Conservation (phyloP, 2,113 vertebrate genomes). For the Theristicus caerulescens region DNA sequence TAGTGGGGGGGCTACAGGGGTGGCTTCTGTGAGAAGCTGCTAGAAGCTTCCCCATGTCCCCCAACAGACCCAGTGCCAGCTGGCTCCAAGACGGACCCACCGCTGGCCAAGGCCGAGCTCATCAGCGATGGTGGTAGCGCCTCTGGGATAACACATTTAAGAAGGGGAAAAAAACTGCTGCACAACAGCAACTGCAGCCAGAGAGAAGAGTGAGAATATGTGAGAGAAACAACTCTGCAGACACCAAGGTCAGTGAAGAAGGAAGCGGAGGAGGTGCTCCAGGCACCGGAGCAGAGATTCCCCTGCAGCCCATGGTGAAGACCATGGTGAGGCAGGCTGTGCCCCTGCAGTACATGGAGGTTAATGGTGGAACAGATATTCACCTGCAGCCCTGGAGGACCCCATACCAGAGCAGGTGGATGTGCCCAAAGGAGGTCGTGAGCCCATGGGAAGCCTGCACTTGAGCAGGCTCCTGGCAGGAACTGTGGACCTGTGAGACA, state of each 20-base stretch:
- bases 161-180: no score
- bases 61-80: not conserved
- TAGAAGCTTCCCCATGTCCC: not conserved
- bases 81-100: accelerated
- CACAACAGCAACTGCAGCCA: not conserved
- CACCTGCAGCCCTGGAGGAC: not conserved
- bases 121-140: accelerated
- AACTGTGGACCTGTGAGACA: not conserved
- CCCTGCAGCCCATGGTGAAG: not conserved
- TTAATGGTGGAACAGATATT: accelerated
- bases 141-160: not conserved
- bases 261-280: not conserved
- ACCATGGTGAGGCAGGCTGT: not conserved
- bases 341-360: accelerated
- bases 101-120: accelerated
- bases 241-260: not conserved
- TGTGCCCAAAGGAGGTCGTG: not conserved
- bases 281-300: not conserved
- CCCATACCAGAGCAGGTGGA: accelerated
- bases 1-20: accelerated
- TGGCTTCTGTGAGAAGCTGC: not conserved
- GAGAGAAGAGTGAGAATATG: not conserved
- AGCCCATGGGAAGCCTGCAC: accelerated
- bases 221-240: not conserved
- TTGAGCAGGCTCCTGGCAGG: not conserved